Evolutionary conservation across 1,140 invertebrate species (phyloP).

Genomic region (Halictus rubicundus): DNA sequence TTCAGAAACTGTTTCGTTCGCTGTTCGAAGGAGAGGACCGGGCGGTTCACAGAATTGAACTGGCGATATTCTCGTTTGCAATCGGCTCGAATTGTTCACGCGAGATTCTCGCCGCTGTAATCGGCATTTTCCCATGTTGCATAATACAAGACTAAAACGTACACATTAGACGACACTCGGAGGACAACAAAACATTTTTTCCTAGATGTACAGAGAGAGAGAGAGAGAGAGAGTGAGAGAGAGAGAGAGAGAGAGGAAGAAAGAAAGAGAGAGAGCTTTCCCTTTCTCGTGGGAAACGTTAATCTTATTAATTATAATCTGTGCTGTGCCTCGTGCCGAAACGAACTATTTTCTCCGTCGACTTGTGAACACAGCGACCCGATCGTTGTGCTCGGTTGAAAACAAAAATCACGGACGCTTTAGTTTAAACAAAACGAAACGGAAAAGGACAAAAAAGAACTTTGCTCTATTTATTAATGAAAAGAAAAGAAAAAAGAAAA

Average conservation of each 20-base stretch:
- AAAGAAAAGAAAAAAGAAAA: too few relatives aligned
- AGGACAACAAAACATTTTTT: constrained; percentile 50
- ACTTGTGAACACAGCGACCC: not conserved
- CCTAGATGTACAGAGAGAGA: constrained; percentile 3
- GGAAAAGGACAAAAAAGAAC: not conserved
- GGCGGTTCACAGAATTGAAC: constrained; percentile 2
- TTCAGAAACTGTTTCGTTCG: constrained; percentile 13
- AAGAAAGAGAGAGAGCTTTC: constrained; percentile 26
- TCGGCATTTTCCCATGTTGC: constrained; percentile 47
- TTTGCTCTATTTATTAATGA: constrained; percentile 12
- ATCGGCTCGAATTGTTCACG: constrained; percentile 7
- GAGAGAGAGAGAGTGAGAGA: too few relatives aligned
- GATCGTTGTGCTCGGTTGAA: not conserved
- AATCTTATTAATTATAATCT: constrained; percentile 43
- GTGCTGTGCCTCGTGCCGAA: constrained; percentile 2
- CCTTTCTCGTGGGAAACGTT: constrained; percentile 45
- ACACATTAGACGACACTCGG: constrained; percentile 32
- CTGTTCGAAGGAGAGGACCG: not conserved
- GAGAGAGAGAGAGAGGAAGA: too few relatives aligned
- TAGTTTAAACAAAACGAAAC: constrained; percentile 1
- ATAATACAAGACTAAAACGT: constrained; percentile 19
- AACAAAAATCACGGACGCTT: not conserved
- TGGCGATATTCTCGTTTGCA: not conserved
- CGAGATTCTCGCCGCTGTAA: constrained; percentile 18
- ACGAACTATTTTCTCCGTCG: constrained; percentile 1